Percentiles rank a stretch among this genome's conserved stretches.
Evolutionary conservation across 1,140 invertebrate species (phyloP).

Genomic region (Ruditapes philippinarum): DNA sequence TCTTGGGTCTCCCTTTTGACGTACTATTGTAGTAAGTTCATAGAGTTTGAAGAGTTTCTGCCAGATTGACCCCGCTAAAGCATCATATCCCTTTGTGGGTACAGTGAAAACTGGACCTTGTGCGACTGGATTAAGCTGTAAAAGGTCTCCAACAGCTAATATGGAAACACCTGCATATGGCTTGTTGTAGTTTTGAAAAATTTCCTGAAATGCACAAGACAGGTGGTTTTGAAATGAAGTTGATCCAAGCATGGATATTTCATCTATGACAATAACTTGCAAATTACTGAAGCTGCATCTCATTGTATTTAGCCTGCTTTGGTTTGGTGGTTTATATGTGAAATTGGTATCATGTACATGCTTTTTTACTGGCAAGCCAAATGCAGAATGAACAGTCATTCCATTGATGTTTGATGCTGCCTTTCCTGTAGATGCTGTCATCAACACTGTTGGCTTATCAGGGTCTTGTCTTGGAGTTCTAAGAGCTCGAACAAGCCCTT

Average conservation of each 20-base stretch:
- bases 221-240: background rate
- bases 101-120: conserved; percentile 1
- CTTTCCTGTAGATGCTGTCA: conserved; percentile 68
- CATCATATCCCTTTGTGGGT: background rate
- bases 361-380: conserved; percentile 56
- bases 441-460: conserved; percentile 63
- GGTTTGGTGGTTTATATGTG: conserved; percentile 55
- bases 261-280: conserved; percentile 47
- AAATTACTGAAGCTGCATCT: conserved; percentile 53
- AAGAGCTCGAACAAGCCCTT: conserved; percentile 53
- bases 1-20: conserved; percentile 66
- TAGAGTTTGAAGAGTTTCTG: conserved; percentile 49
- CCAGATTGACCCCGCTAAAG: conserved; percentile 15
- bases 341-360: conserved; percentile 48
- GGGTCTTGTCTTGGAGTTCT: conserved; percentile 57
- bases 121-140: background rate
- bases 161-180: background rate
- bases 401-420: conserved; percentile 61
- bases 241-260: conserved; percentile 41
- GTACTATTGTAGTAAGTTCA: conserved; percentile 57
- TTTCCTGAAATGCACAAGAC: background rate
- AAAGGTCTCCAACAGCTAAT: background rate
- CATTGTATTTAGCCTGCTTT: conserved; percentile 46
- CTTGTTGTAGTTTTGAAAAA: conserved; percentile 25
- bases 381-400: conserved; percentile 63